Base-by-base conservation (phyloP, 2,113 vertebrate genomes). In the Cariama cristata region DNA sequence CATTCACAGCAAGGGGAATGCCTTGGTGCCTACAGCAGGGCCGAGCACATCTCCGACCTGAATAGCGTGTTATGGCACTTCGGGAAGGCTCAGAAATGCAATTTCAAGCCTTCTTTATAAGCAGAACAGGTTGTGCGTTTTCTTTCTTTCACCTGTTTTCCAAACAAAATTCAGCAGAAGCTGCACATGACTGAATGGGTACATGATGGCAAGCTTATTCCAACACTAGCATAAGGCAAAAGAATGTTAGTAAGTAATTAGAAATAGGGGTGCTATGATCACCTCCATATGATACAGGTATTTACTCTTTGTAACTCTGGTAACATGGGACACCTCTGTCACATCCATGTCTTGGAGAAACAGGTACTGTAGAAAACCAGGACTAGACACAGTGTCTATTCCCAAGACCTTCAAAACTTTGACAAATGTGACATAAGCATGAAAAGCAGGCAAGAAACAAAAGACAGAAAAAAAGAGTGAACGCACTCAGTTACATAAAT, bases 51-150 rank as follows among this genome's bases (percentile, higher is more conserved):
- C 60, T 88, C 47, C 33, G 14, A 38, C 5, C 42, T 47, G 12
- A 62, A 47, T 0, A 66, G 1, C 3, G 0, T 8, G 18, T 28
- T 83, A 21, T 50, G 0, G 7, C 8, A 22, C 15, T 69, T 76
- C 67, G 66, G 20, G 19, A 66, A 88, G 23, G 12, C 44, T 73
- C 30, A 53, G 23, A 88, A 55, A 66, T 38, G 3, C n/a, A 55
- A 32, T 63, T 80, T 86, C 55, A 86, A 77, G 28, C 22, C 9
- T 69, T 7, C 9, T 53, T 72, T 50, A 50, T 30, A 3, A 91
- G 28, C 3, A 53, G 53, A 77, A 58, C 17, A 42, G 42, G n/a
- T 58, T 22, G 35, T 0, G 0, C 14, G 22, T 76, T 87, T 89
- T 79, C 9, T 24, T 56, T 64, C 28, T 50, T 89, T 62, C 33